Conservation (phyloP, 1,140 invertebrate species). For the Sinella curviseta region DNA sequence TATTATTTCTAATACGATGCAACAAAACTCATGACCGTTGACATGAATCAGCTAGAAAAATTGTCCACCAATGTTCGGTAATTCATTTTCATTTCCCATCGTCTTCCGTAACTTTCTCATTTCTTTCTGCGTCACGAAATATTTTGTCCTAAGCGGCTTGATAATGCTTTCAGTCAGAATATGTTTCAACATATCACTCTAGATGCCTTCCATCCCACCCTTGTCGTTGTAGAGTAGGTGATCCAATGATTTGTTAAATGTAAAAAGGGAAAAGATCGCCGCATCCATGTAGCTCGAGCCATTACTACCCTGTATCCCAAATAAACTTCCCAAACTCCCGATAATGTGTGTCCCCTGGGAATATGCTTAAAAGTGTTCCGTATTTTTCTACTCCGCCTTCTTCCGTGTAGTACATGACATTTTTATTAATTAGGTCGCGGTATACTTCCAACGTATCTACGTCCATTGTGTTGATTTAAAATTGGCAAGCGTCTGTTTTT, state of each 20-base stretch:
- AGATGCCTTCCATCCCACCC: not conserved
- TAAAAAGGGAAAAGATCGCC: not conserved
- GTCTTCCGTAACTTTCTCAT: not conserved
- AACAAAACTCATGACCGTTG: not conserved
- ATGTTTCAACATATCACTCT: not conserved
- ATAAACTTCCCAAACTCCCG: not conserved
- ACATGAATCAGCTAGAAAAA: not conserved
- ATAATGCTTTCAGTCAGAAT: not conserved
- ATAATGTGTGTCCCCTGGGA: too few species aligned
- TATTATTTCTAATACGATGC: not conserved
- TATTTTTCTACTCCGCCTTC: too few species aligned
- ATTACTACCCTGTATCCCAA: not conserved
- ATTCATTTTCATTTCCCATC: not conserved
- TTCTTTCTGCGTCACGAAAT: not conserved
- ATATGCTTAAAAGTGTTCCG: too few species aligned
- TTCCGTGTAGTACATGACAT: too few species aligned
- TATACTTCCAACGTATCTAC: too few species aligned
- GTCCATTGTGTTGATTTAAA: too few species aligned
- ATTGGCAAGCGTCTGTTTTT: too few species aligned
- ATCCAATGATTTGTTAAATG: not conserved
- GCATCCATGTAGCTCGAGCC: not conserved
- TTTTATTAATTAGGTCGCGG: too few species aligned
- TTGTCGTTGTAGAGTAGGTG: not conserved
- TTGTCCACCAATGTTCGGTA: not conserved
- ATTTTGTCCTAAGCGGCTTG: not conserved